Evolutionary conservation across 2,797 vertebrate species (phyloP).

Genomic region (Hypotaenidia okinawae): DNA sequence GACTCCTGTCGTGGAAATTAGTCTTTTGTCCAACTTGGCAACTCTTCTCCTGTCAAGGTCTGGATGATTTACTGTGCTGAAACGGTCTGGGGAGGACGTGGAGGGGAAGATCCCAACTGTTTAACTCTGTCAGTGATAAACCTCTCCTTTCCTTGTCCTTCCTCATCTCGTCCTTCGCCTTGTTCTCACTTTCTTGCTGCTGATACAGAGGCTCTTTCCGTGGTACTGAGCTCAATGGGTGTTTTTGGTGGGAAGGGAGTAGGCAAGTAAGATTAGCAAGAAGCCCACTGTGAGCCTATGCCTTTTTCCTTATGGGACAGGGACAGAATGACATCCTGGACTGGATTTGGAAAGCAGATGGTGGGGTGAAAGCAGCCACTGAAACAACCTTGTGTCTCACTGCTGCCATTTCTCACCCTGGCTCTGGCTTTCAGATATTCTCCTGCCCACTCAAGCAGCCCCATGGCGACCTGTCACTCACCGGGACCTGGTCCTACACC

Average conservation of each 20-base stretch:
- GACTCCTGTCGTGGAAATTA: not conserved
- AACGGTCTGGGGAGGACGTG: not conserved
- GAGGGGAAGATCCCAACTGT: not conserved
- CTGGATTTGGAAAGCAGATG: not conserved
- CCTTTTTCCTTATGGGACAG: not conserved
- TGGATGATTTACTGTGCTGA: not conserved
- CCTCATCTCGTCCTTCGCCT: not conserved
- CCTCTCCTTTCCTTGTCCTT: not conserved
- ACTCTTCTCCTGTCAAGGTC: not conserved
- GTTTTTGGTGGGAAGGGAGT: not conserved
- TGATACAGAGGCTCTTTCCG: not conserved
- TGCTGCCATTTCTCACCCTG: not conserved
- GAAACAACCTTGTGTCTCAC: not conserved
- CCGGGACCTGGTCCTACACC: not conserved
- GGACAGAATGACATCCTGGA: no score
- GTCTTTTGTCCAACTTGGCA: not conserved
- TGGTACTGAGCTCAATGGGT: not conserved
- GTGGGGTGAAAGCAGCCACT: not conserved
- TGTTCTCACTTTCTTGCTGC: not conserved
- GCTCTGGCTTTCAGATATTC: not conserved
- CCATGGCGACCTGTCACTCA: not conserved
- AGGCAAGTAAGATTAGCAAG: not conserved
- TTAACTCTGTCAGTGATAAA: not conserved
- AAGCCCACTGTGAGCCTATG: not conserved
- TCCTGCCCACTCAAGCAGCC: not conserved